Base-by-base conservation (phyloP, 2,888 invertebrate genomes). In the Pteria penguin region DNA sequence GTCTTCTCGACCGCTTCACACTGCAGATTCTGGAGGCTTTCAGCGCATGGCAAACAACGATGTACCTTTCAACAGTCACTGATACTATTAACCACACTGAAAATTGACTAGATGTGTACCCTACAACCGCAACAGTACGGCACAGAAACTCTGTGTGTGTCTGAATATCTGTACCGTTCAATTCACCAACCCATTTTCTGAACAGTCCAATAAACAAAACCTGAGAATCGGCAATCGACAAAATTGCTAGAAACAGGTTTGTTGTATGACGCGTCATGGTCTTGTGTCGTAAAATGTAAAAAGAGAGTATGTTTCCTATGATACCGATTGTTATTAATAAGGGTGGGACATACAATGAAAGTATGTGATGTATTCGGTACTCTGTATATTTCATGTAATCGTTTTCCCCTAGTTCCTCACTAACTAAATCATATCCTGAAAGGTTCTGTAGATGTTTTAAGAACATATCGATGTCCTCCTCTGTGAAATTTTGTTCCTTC, bases 41-140 rank as follows among this genome's bases (percentile, higher is more conserved):
- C 4, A 91, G 84, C 1, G 91, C 91, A 58, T 87, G 84, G 61
- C 88, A 88, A 0, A 91, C 91, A n/a, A 89, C 91, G 27, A 91
- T 87, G 69, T 88, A 90, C 11, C 91, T 77, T 74, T 91, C 91
- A 24, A 89, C 84, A 0, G 91, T 91, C 4, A 91, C 88, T 0
- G 91, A 90, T 14, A 91, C 87, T 63, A 91, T 91, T 14, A 91
- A 79, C 91, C 91, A 91, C 2, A 90, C 91, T 4, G 90, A 89
- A 62, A 89, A 84, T 63, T 90, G 90, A 72, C 90, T 90, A 66
- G 85, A 84, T 66, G 87, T 85, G 66, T 89, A 91, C 1, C 86
- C 88, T 29, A 90, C 71, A 2, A 88, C 78, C n/a, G 83, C 82
- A 5, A 86, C 83, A 27, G 85, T 68, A 75, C 91, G 91, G 76